These are phyloP conservation scores for Graphium colonna DNA, from an alignment of 2,888 invertebrate genomes.

Conservation along the genomic window DNA sequence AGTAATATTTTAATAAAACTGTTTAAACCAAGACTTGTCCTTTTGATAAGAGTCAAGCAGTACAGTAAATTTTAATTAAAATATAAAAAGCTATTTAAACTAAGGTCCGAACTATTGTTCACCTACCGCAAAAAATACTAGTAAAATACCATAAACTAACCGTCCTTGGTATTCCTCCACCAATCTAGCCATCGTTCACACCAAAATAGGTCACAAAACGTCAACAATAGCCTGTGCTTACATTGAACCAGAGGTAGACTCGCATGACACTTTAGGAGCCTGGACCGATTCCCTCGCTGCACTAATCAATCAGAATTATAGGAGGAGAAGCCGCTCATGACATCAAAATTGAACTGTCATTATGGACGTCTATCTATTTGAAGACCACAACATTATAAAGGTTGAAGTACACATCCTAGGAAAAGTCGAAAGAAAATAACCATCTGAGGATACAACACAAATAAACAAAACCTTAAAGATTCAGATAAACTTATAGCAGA, in stretches of 20 bases:
- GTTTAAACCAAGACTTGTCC: too few species aligned
- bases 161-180: conserved; percentile 8
- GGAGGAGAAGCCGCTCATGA: conserved; percentile 17
- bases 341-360: conserved; percentile 20
- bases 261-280: background rate
- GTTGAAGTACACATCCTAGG: background rate
- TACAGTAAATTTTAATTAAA: too few species aligned
- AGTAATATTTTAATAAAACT: too few species aligned
- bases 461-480: background rate
- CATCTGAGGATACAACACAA: background rate
- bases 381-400: conserved; percentile 25
- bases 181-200: conserved; percentile 15
- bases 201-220: background rate
- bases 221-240: conserved; percentile 22
- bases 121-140: too few species aligned
- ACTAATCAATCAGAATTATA: conserved; percentile 10
- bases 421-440: background rate
- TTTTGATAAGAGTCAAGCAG: too few species aligned
- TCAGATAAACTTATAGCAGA: too few species aligned
- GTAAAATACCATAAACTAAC: background rate
- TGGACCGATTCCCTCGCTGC: conserved; percentile 10
- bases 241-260: conserved; percentile 20
- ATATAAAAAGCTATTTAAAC: too few species aligned
- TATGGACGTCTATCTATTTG: conserved; percentile 13
- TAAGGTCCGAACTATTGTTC: too few species aligned